Evolutionary conservation across 2,888 invertebrate species (phyloP).

Genomic region (Lithophane leautieri): DNA sequence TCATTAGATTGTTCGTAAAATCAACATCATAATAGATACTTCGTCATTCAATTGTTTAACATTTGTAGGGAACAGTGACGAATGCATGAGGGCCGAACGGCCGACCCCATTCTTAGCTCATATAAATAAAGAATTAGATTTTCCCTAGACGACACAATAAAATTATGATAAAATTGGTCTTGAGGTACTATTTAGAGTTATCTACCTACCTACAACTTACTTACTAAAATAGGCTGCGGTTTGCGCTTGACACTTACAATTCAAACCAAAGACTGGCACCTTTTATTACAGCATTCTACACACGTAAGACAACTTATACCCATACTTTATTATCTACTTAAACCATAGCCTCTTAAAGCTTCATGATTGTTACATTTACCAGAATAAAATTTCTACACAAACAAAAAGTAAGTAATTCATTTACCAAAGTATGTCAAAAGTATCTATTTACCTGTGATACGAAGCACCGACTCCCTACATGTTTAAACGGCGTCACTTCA

Average conservation of each 20-base stretch:
- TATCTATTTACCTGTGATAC: too few relatives aligned
- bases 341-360: not conserved
- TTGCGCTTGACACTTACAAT: not conserved
- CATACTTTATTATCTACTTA: not conserved
- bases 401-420: not conserved
- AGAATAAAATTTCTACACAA: not conserved
- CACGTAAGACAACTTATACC: not conserved
- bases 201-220: too few relatives aligned
- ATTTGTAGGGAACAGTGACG: not conserved
- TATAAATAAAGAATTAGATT: not conserved
- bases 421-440: not conserved
- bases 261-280: not conserved
- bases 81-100: too few relatives aligned
- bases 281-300: not conserved
- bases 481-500: constrained; percentile 23
- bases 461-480: constrained; percentile 11
- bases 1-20: not conserved
- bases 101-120: not conserved
- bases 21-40: not conserved
- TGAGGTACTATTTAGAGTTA: too few relatives aligned
- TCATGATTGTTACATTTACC: not conserved
- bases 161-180: not conserved
- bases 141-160: not conserved
- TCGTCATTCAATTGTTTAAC: not conserved
- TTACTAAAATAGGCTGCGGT: too few relatives aligned